Base-by-base conservation (phyloP, 2,888 invertebrate genomes). In the Drosophila fulvimacula region DNA sequence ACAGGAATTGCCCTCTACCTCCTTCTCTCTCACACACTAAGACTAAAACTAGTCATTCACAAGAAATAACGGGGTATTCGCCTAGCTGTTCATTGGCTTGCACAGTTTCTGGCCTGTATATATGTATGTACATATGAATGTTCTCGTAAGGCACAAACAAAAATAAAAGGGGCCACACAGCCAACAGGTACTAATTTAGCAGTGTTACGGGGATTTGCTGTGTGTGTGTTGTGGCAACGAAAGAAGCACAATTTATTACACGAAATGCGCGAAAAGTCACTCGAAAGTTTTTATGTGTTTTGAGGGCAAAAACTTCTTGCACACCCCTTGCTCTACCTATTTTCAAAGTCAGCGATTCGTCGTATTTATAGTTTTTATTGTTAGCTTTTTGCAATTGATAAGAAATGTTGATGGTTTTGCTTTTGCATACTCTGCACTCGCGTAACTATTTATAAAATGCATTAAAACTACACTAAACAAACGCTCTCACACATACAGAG, bases 121-220 rank as follows among this genome's bases (percentile, higher is more conserved):
- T 63, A 44, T 55, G 51, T 65, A 53, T 55, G 53, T 63, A 41
- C 55, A 48, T 65, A 51, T 58, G 53, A 42, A 67, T 74, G 64
- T 60, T 76, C 57, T 24, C 51, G 53, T 39, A 61, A 53, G 69
- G 66, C 67, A 62, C 62, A 79, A 61, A 66, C 70, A 73, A 56
- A 34, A 48, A 13, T 48, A 48, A 32, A 48, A 32, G 59, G 62
- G 68, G 68, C 44, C 52, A 70, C 69, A 72, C 53, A 85, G 69
- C 87, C 84, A 84, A 84, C 84, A 89, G 84, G 84, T 84, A 84
- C 68, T 77, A 77, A 81, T 84, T 87, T 84, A 71, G 73, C 71
- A 69, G 58, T 58, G 66, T 79, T 61, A 72, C 73, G 73, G 70
- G 65, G 73, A 69, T 73, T 81, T 68, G 41, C 60, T 62, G 61